Base-by-base conservation (phyloP, 2,888 invertebrate genomes). In the Scaptomyza tumidula region DNA sequence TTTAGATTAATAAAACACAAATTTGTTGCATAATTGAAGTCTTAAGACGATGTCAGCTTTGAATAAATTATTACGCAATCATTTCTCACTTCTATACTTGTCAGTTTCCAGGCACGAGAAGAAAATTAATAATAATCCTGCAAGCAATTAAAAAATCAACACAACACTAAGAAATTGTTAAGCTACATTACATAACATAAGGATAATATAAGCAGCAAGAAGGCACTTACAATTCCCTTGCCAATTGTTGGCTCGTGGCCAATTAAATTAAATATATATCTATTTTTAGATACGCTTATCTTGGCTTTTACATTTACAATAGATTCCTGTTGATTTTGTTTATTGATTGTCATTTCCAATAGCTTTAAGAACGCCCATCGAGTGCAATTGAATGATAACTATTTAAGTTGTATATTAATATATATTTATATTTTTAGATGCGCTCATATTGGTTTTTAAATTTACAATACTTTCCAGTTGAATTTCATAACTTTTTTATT, bases 71-170 rank as follows among this genome's bases (percentile, higher is more conserved):
- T 39, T 35, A 24, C 27, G 41, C 33, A 39, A 59, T 39, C 19
- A 16, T 11, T 11, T 52, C 46, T 14, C 13, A 33, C 13, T 41
- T 33, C 35, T 64, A 49, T 52, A 56, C 52, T 60, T 53, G 43
- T 14, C 43, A 19, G 65, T 45, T 55, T 57, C 39, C 43, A 46
- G 50, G 57, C 43, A 27, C 29, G 49, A 41, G 0, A 33, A 10
- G 9, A 75, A 62, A 58, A 79, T 75, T 9, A 14, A 7, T 9
- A n/a, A 24, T 24, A 24, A 24, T 1, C 3, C 19, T 19, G 19
- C 37, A 10, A 24, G 64, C 54, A 85, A 82, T 82, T 82, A 82
- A 71, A 71, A 76, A 87, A 76, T 79, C 69, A 67, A 49, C 58
- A 45, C 46, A 45, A 68, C 63, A 39, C 56, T 49, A 13, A 11